These are phyloP conservation scores for Sitta carolinensis DNA, from an alignment of 2,797 vertebrate species.

Conservation along the genomic window DNA sequence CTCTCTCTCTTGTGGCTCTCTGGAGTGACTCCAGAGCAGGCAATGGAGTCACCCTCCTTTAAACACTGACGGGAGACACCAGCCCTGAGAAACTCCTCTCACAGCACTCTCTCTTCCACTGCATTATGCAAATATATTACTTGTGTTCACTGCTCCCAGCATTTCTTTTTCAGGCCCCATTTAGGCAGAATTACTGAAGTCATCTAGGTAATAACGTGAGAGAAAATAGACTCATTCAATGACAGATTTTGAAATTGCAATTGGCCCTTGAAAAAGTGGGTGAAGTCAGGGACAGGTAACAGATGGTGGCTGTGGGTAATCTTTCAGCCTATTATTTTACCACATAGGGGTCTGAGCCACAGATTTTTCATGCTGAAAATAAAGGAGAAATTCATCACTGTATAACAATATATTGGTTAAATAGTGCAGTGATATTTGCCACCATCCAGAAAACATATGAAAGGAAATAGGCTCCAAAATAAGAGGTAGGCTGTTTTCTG, in stretches of 20 bases:
- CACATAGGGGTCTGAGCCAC: conserved; percentile 52
- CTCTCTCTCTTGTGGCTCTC: background rate
- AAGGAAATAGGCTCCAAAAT: background rate
- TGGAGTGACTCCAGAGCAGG: background rate
- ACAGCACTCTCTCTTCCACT: conserved; percentile 8
- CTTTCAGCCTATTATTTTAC: conserved; percentile 66
- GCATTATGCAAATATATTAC: conserved; percentile 26
- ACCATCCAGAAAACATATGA: conserved; percentile 29
- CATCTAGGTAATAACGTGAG: conserved; percentile 46
- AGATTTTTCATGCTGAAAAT: conserved; percentile 52
- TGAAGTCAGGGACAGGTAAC: conserved; percentile 47
- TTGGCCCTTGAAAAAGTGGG: conserved; percentile 45
- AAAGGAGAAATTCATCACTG: conserved; percentile 45
- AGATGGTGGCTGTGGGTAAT: conserved; percentile 54
- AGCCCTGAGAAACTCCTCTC: background rate
- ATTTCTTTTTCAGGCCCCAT: conserved; percentile 46
- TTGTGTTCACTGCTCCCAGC: background rate
- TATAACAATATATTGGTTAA: conserved; percentile 48
- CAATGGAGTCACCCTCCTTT: background rate
- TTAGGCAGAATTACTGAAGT: conserved; percentile 55
- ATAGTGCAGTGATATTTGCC: background rate
- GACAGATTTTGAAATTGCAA: conserved; percentile 65
- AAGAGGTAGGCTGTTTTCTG: background rate
- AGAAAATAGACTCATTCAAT: conserved; percentile 61
- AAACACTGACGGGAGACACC: background rate